Conservation (phyloP, 2,113 vertebrate species). For the Prunella himalayana region DNA sequence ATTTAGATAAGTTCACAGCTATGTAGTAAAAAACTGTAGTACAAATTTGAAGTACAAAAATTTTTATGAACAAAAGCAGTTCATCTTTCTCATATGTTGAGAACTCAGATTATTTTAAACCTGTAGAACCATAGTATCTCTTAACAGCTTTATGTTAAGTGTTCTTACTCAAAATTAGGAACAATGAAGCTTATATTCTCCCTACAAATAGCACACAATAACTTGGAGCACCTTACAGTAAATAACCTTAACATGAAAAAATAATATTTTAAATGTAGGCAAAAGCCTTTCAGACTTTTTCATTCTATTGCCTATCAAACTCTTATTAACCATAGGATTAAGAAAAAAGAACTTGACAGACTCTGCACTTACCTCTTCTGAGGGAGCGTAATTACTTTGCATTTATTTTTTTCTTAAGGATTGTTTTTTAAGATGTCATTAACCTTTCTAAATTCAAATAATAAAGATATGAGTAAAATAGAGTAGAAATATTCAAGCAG, state of each 20-base stretch:
- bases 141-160: neutral
- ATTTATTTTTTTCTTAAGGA: neutral
- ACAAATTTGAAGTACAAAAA: neutral
- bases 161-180: neutral
- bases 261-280: neutral
- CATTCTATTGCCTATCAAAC: neutral
- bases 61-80: neutral
- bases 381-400: neutral
- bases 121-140: neutral
- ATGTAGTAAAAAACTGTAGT: neutral
- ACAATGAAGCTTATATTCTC: neutral
- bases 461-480: neutral
- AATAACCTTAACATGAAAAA: neutral
- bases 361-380: neutral
- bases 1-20: neutral
- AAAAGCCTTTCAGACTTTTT: neutral
- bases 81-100: neutral
- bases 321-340: neutral
- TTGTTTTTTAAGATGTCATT: neutral
- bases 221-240: neutral
- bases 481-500: neutral
- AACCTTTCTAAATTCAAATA: neutral
- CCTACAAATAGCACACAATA: neutral
- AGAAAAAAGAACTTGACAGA: neutral
- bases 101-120: neutral